Evolutionary conservation across 2,113 vertebrate genomes (phyloP), one percentile per base, ranked within the genome.

Genomic region (Thunnus maccoyii): DNA sequence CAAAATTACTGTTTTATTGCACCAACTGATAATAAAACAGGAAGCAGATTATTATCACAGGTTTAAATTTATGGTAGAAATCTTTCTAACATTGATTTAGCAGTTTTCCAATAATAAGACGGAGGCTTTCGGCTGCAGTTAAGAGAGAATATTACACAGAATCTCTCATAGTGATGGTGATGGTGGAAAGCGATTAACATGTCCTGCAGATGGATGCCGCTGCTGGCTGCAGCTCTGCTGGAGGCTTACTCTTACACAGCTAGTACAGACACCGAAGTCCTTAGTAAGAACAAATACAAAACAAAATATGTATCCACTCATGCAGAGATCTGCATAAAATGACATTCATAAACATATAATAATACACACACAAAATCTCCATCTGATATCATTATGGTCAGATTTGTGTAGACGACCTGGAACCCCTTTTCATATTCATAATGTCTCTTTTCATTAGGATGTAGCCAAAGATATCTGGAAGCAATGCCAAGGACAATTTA

Each of bases 361-460:
- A 30, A 30, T 25, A 74, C 47, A 30, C 25, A n/a, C 44, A 74
- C 47, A 36, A 5, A 36, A 36, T 36, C 32, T 13, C 13, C n/a
- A 30, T 30, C 27, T 30, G 27, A 30, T 30, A n/a, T 55, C 3
- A 64, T 72, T 20, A 18, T 13, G 5, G 15, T 44, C 58, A 48
- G 62, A 22, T 36, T 36, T 36, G 32, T 8, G 32, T 36, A 7
- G 5, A 8, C 5, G 32, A 5, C 44, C 30, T 50, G 10, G 50
- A 68, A 51, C 6, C 11, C 2, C 6, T 47, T 48, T 55, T 73
- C 48, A 61, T 72, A 61, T 77, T 56, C 55, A 73, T 72, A 44
- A 57, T 57, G 76, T 79, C 51, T 52, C 20, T 46, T 75, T 64
- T 79, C 14, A 84, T 68, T 56, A 62, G 16, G n/a, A 9, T 3